Evolutionary conservation across 2,888 invertebrate genomes (phyloP).

Genomic region (Hoplodrina ambigua): DNA sequence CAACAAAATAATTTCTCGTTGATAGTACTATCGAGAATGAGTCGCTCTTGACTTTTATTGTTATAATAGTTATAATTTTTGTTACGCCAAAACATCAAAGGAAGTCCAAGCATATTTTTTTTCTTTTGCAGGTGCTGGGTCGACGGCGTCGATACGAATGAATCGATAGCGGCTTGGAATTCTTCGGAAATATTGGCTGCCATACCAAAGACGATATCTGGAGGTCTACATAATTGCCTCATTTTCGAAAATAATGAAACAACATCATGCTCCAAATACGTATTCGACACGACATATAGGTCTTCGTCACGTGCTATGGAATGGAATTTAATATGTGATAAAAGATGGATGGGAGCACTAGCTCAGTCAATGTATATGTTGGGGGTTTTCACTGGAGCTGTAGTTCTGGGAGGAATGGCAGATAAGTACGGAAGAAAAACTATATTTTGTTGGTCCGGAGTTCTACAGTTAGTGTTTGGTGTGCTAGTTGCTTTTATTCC

Average conservation of each 20-base stretch:
- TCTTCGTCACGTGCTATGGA: conserved; percentile 94
- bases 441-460: conserved; percentile 95
- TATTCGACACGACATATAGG: conserved; percentile 94
- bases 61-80: not conserved
- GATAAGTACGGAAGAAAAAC: conserved; percentile 96
- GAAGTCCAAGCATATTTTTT: not conserved
- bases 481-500: conserved; percentile 94
- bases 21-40: not conserved
- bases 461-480: conserved; percentile 93
- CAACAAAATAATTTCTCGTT: not conserved
- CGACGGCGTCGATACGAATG: conserved; percentile 91
- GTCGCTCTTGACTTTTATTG: not conserved
- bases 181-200: conserved; percentile 88
- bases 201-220: conserved; percentile 90
- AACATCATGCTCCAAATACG: conserved; percentile 89
- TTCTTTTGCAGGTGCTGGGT: conserved; percentile 90
- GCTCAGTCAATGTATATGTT: conserved; percentile 95
- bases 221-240: conserved; percentile 91
- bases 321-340: conserved; percentile 95
- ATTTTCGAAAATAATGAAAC: conserved; percentile 85
- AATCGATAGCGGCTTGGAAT: conserved; percentile 89
- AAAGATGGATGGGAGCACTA: conserved; percentile 95
- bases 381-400: conserved; percentile 96
- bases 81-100: not conserved
- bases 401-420: conserved; percentile 94